phyloP scores from a whole-genome alignment of 2,888 invertebrate species.

The Malthinus seriepunctatus region DNA sequence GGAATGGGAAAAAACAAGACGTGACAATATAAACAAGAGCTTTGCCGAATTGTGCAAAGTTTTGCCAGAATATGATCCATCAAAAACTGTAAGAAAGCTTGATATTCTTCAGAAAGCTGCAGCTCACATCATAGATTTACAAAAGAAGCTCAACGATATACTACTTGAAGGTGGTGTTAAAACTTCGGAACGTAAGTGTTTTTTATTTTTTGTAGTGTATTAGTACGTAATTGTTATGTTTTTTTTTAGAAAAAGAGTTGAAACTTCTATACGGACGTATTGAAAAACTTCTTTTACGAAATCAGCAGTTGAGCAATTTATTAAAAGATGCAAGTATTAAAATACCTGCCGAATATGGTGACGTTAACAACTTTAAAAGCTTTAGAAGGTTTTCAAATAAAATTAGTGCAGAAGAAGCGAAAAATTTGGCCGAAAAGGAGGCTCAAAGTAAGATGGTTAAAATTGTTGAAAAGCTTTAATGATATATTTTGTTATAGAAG shows the following conservation, averaged over 20 bases:
- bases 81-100: slow-evolving; percentile 50
- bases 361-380: slow-evolving; percentile 41
- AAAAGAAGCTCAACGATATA: slow-evolving; percentile 45
- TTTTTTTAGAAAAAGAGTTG: slow-evolving; percentile 45
- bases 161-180: slow-evolving; percentile 16
- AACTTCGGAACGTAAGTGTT: slow-evolving; percentile 13
- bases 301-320: slow-evolving; percentile 50
- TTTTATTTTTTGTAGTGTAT: not conserved
- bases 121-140: slow-evolving; percentile 49
- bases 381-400: slow-evolving; percentile 44
- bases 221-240: slow-evolving; percentile 7
- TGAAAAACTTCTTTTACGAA: slow-evolving; percentile 48
- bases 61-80: slow-evolving; percentile 58
- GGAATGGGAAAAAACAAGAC: slow-evolving; percentile 71
- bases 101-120: slow-evolving; percentile 54
- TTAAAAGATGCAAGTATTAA: slow-evolving; percentile 52
- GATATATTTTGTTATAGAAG: not conserved
- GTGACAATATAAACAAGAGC: slow-evolving; percentile 65
- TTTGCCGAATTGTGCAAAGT: slow-evolving; percentile 57
- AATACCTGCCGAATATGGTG: slow-evolving; percentile 47
- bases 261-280: slow-evolving; percentile 49
- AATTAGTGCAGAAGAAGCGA: slow-evolving; percentile 45
- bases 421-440: slow-evolving; percentile 44
- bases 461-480: slow-evolving; percentile 2
- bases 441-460: slow-evolving; percentile 44